Percentiles rank a stretch among this genome's conserved stretches.
These are phyloP conservation scores for Ischnus inquisitorius DNA, from an alignment of 2,888 invertebrate genomes.

Conservation along the genomic window DNA sequence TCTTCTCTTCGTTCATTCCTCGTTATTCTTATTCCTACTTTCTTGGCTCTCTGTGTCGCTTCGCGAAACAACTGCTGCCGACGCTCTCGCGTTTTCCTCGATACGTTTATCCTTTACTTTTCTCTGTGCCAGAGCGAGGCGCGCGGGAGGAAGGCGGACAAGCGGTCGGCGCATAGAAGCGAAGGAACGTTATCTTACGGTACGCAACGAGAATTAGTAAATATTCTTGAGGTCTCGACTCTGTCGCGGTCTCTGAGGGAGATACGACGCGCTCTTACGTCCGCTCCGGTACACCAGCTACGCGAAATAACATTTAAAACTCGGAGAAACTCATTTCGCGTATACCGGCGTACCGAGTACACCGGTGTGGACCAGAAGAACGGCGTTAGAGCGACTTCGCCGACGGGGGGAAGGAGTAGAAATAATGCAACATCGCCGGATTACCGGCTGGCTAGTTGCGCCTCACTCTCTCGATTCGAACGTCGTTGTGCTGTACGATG, in stretches of 20 bases:
- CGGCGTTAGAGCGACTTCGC: background rate
- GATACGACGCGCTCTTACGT: background rate
- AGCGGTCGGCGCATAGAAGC: too few species aligned
- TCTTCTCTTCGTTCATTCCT: slow-evolving; percentile 49
- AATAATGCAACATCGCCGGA: slow-evolving; percentile 42
- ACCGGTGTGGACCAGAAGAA: slow-evolving; percentile 11
- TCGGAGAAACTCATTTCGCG: slow-evolving; percentile 55
- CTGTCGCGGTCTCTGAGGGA: slow-evolving; percentile 4
- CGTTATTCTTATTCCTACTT: slow-evolving; percentile 60
- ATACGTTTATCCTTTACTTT: slow-evolving; percentile 25
- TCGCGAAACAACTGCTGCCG: slow-evolving; percentile 5
- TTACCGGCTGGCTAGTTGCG: slow-evolving; percentile 28
- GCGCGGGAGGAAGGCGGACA: background rate
- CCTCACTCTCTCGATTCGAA: slow-evolving; percentile 13
- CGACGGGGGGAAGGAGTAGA: background rate
- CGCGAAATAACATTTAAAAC: slow-evolving; percentile 40
- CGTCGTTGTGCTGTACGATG: slow-evolving; percentile 19
- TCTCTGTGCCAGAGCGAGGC: slow-evolving; percentile 15
- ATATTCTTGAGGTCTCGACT: slow-evolving; percentile 69
- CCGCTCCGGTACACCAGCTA: background rate
- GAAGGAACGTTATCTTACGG: slow-evolving; percentile 78
- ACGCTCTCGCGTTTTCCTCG: slow-evolving; percentile 45
- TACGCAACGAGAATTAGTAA: slow-evolving; percentile 83
- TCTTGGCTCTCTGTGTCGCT: slow-evolving; percentile 41
- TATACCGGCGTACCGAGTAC: background rate